Percentiles rank a stretch among this genome's conserved stretches.
These are phyloP conservation scores for Troglohyphantes excavatus DNA, from an alignment of 2,888 invertebrate genomes.

Conservation along the genomic window DNA sequence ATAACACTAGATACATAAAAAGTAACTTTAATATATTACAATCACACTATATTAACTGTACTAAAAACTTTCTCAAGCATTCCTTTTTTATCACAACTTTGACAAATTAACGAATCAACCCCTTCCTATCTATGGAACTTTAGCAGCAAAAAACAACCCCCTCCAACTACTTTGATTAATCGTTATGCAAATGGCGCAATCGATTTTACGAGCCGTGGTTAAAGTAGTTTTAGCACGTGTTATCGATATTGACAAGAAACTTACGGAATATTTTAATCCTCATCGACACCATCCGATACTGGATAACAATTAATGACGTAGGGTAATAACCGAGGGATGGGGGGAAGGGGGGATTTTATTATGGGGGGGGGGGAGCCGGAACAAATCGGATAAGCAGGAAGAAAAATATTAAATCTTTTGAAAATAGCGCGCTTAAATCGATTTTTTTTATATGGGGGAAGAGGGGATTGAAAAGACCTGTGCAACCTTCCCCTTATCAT, in stretches of 20 bases:
- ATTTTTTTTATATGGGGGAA: slow-evolving; percentile 8
- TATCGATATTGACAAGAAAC: slow-evolving; percentile 38
- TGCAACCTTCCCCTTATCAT: slow-evolving; percentile 27
- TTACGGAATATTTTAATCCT: slow-evolving; percentile 15
- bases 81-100: too few species aligned
- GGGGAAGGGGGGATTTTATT: slow-evolving; percentile 40
- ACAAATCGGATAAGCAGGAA: slow-evolving; percentile 9
- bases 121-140: too few species aligned
- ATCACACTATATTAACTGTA: too few species aligned
- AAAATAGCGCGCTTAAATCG: slow-evolving; percentile 36
- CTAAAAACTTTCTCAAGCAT: too few species aligned
- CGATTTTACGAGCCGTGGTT: slow-evolving; percentile 17
- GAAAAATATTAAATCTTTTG: slow-evolving; percentile 21
- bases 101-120: neutral
- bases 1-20: too few species aligned
- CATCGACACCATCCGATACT: slow-evolving; percentile 44
- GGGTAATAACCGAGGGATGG: slow-evolving; percentile 36
- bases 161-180: too few species aligned
- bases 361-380: neutral
- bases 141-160: too few species aligned
- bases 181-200: neutral
- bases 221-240: slow-evolving; percentile 24
- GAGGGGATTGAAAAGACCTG: neutral
- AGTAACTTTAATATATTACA: too few species aligned
- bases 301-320: slow-evolving; percentile 46